Base-by-base conservation (phyloP, 2,113 vertebrate genomes). In the Lynx canadensis region DNA sequence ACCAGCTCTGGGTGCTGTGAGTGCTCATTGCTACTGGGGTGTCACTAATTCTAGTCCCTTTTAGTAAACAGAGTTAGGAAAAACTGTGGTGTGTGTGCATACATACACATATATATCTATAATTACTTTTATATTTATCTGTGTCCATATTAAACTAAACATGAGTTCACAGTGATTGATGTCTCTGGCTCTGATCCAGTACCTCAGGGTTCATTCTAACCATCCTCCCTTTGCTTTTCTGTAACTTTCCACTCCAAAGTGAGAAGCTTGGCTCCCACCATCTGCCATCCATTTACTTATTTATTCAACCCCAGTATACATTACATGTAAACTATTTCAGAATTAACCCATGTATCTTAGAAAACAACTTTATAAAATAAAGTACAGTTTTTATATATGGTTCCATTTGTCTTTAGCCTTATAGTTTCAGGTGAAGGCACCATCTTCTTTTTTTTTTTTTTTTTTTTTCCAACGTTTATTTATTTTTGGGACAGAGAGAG, bases 361-460 rank as follows among this genome's bases (percentile, higher is more conserved):
- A 85, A 95, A 89, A 82, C 63, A 87, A 63, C 57, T 69, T 50
- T 82, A 76, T 23, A 57, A 63, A 66, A 69, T 90, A 80, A 65
- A 93, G 65, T 85, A 55, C 29, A 63, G 60, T 94, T 38, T 76
- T 84, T 71, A 71, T 71, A 10, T 57, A 29, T 71, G 57, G 71
- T 71, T 91, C 31, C 52, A 18, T 65, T 94, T 95, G 27, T 92
- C 29, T 95, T 71, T 89, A 73, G 31, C 38, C 14, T 84, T 89
- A 55, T 1, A 84, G 12, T 94, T 76, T 91, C 29, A 41, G 88
- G n/a, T 88, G 25, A 78, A 89, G 83, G 7, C 6, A 69, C 23
- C 16, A 0, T 82, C 52, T 94, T 96, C 60, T 38, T 38, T 38
- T 38, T 4, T 38, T 38, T 38, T 38, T 38, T 38, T 38, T 38